These are phyloP conservation scores for Thymelicus sylvestris DNA, from an alignment of 2,888 invertebrate genomes.

Conservation along the genomic window DNA sequence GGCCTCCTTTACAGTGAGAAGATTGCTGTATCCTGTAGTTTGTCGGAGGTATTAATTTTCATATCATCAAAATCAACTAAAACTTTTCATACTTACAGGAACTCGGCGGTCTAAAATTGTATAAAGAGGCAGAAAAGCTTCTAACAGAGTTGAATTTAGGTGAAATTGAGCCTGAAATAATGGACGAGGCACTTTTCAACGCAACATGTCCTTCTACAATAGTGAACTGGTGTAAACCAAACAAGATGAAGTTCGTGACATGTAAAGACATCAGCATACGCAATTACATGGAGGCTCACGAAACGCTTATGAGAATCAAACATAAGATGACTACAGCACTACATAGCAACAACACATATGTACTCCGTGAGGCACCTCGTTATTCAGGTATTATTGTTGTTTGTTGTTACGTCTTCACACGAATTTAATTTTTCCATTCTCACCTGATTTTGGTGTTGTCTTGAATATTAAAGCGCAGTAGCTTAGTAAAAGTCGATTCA, in stretches of 20 bases:
- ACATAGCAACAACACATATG: slow-evolving; percentile 78
- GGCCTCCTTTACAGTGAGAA: too few relatives aligned
- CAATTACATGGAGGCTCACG: slow-evolving; percentile 82
- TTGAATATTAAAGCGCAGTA: too few relatives aligned
- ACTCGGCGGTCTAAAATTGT: slow-evolving; percentile 75
- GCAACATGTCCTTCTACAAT: slow-evolving; percentile 73
- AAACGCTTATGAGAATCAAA: slow-evolving; percentile 76
- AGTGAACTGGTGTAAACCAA: slow-evolving; percentile 79
- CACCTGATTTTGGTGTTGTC: too few relatives aligned
- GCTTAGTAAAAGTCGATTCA: too few relatives aligned
- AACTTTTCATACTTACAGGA: slow-evolving; percentile 61
- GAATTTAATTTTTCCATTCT: too few relatives aligned
- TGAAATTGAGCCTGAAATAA: slow-evolving; percentile 72
- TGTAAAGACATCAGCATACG: slow-evolving; percentile 81
- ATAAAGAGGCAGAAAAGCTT: slow-evolving; percentile 75
- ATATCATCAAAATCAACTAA: slow-evolving; percentile 13
- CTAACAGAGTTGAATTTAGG: slow-evolving; percentile 73
- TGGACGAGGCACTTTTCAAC: slow-evolving; percentile 77
- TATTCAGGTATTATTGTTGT: slow-evolving; percentile 69
- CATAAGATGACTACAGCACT: slow-evolving; percentile 74
- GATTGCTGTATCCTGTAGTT: too few relatives aligned
- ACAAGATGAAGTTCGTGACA: slow-evolving; percentile 73
- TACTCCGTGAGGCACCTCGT: slow-evolving; percentile 74
- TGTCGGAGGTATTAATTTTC: background rate
- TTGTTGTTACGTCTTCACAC: too few relatives aligned